These are phyloP conservation scores for Phalanger gymnotis DNA, from an alignment of 2,797 vertebrate genomes.

Conservation along the genomic window DNA sequence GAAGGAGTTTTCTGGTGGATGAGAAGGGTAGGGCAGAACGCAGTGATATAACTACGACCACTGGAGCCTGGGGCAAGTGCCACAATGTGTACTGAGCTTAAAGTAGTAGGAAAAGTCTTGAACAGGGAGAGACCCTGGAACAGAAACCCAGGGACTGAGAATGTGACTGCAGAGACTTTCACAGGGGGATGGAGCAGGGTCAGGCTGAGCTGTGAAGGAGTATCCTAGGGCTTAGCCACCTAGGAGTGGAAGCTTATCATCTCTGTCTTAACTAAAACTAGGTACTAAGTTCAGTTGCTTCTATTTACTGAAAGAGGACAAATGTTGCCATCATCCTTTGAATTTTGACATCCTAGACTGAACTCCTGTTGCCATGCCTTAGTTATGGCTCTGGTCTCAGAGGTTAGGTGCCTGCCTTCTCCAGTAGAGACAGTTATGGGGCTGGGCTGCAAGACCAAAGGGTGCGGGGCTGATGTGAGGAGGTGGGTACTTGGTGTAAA, in stretches of 20 bases:
- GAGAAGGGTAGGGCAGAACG: not conserved
- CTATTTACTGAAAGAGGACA: not conserved
- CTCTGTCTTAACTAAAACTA: not conserved
- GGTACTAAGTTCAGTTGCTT: not conserved
- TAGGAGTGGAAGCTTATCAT: not conserved
- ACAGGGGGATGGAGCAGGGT: not conserved
- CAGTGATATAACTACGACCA: not conserved
- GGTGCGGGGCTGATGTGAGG: not conserved
- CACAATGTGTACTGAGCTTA: not conserved
- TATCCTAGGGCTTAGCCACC: not conserved
- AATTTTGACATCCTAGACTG: not conserved
- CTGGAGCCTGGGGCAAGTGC: not conserved
- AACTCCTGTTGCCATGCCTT: not conserved
- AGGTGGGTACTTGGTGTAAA: not conserved
- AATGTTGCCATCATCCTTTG: not conserved
- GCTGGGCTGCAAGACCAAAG: not conserved
- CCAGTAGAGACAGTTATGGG: not conserved
- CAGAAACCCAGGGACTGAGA: not conserved
- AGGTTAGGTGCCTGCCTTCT: not conserved
- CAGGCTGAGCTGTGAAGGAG: not conserved
- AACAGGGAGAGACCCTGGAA: not conserved
- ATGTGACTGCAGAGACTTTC: not conserved
- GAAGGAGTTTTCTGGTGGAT: not conserved
- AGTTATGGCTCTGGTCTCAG: not conserved
- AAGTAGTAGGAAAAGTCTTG: not conserved